Conservation (phyloP, 2,113 vertebrate species). For the Hemiscyllium ocellatum region DNA sequence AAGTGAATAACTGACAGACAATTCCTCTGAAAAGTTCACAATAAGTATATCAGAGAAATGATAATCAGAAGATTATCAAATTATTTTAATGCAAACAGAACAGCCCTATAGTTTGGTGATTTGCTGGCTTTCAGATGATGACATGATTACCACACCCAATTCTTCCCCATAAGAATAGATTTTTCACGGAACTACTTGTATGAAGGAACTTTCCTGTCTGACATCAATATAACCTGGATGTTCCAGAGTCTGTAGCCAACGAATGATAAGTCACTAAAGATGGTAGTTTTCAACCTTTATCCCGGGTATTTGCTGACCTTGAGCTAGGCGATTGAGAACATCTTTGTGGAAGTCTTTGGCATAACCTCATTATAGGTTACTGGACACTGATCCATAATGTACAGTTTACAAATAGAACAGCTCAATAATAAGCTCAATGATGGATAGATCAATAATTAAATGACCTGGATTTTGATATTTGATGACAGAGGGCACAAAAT, state of each 20-base stretch:
- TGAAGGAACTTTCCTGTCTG: not conserved
- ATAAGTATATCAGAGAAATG: not conserved
- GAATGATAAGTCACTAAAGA: not conserved
- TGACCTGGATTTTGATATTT: no score
- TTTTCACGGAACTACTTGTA: not conserved
- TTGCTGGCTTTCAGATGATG: not conserved
- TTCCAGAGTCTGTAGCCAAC: not conserved
- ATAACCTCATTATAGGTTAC: not conserved
- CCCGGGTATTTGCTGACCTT: not conserved
- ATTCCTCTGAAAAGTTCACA: not conserved
- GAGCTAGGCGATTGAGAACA: not conserved
- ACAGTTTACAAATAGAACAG: not conserved
- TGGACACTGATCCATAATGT: not conserved
- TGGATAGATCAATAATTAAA: not conserved
- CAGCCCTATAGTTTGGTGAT: not conserved
- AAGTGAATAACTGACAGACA: not conserved
- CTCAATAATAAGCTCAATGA: not conserved
- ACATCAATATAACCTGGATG: not conserved
- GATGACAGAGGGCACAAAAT: no score
- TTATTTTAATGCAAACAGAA: not conserved
- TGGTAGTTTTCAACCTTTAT: not conserved
- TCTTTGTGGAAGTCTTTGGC: not conserved
- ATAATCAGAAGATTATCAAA: not conserved
- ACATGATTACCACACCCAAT: not conserved
- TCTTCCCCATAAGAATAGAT: not conserved